Conservation (phyloP, 2,797 vertebrate genomes). For the Crocodylus rhombifer region DNA sequence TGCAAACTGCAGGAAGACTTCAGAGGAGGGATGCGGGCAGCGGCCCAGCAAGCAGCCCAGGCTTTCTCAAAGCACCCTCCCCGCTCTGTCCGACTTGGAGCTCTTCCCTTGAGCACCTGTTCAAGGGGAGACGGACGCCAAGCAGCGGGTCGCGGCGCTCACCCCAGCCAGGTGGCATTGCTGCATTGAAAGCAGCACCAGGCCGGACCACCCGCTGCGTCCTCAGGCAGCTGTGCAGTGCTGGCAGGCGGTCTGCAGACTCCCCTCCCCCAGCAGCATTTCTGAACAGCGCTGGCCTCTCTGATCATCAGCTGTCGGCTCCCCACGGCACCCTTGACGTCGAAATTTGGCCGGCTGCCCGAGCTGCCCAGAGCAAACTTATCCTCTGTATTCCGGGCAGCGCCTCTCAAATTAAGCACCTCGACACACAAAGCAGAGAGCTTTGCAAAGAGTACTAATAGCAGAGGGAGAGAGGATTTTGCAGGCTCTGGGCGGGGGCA, state of each 20-base stretch:
- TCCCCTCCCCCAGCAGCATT: not conserved
- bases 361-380: not conserved
- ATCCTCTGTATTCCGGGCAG: not conserved
- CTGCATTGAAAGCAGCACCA: no score
- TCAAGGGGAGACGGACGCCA: not conserved
- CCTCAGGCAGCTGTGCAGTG: not conserved
- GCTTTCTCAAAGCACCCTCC: not conserved
- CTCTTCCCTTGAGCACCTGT: not conserved
- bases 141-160: not conserved
- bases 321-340: not conserved
- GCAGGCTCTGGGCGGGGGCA: not conserved
- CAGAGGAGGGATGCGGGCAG: no score
- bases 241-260: not conserved
- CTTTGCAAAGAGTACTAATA: not conserved
- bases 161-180: not conserved
- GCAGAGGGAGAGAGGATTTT: not conserved
- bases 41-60: no score
- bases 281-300: not conserved
- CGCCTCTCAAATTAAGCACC: not conserved
- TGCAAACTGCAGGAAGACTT: not conserved
- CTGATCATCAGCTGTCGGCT: not conserved
- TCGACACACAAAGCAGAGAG: not conserved
- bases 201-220: no score
- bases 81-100: not conserved
- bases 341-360: not conserved